phyloP scores from a whole-genome alignment of 2,888 invertebrate genomes.

The Habrosyne pyritoides region DNA sequence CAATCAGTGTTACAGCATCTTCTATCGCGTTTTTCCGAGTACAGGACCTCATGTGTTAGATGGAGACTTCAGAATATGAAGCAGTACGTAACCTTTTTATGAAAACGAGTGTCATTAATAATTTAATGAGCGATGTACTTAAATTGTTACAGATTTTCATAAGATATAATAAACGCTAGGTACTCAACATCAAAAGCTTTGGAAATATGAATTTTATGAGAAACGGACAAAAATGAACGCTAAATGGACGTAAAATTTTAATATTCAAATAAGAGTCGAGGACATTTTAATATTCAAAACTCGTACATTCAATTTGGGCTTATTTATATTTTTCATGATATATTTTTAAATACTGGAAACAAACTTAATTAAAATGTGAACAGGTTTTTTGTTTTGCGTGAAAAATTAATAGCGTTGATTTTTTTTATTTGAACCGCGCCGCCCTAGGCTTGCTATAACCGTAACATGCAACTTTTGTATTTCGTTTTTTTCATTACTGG shows the following conservation, averaged over 20 bases:
- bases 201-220: neutral
- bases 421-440: neutral
- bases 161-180: neutral
- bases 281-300: slow-evolving; percentile 28
- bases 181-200: neutral
- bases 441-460: neutral
- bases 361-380: slow-evolving; percentile 6
- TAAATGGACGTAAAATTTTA: neutral
- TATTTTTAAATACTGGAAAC: slow-evolving; percentile 25
- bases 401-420: neutral
- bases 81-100: no score
- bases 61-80: no score
- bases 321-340: slow-evolving; percentile 24
- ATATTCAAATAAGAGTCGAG: slow-evolving; percentile 10
- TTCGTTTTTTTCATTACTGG: no score
- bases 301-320: slow-evolving; percentile 23
- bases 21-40: no score
- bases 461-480: no score
- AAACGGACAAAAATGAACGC: neutral
- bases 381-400: neutral
- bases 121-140: no score
- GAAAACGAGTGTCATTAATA: neutral
- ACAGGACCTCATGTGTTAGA: no score
- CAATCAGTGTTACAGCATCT: no score
- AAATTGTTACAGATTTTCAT: neutral